Evolutionary conservation across 2,888 invertebrate species (phyloP), one percentile per base, ranked within the genome.

Genomic region (Ferrisia virgata): DNA sequence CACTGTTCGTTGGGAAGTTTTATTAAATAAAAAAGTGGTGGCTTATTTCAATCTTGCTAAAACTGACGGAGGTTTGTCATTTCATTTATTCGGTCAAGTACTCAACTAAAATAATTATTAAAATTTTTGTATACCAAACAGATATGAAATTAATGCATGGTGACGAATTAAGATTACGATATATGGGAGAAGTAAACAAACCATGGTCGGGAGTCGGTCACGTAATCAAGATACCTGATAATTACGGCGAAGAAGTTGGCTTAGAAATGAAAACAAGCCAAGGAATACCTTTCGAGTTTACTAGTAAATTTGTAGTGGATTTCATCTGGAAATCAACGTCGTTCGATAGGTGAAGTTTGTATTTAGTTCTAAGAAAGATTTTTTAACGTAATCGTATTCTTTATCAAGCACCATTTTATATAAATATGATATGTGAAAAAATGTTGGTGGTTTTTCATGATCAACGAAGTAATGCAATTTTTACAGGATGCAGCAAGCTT

Each of bases 121-220:
- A 0, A 53, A 6, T 22, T 6, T 22, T 2, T 1, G 6, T 22
- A 18, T 22, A 15, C 15, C 9, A 6, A 39, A 33, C 87, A 91
- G 99, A 98, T 88, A 98, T 99, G 96, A 97, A 98, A 88, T 90
- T 99, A 83, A 99, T 99, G 98, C 98, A 98, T 88, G 99, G 99
- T 8, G 99, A 99, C 90, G 99, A 99, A 88, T 89, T 99, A 84
- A 91, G 97, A 87, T 90, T 99, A 86, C 93, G 98, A 87, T 97
- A 96, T 87, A 93, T 96, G 0, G 98, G 98, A 0, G 98, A 98
- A 88, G 89, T 96, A 87, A 96, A 96, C 88, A 97, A 96, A 88
- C 92, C 95, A 0, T 99, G 99, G 99, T 94, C 94, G n/a, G 97
- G 97, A 40, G 95, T 98, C 13, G 99, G 99, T 0, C 98, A 99